phyloP scores from a whole-genome alignment of 2,888 invertebrate genomes.

The Zelleria hepariella region DNA sequence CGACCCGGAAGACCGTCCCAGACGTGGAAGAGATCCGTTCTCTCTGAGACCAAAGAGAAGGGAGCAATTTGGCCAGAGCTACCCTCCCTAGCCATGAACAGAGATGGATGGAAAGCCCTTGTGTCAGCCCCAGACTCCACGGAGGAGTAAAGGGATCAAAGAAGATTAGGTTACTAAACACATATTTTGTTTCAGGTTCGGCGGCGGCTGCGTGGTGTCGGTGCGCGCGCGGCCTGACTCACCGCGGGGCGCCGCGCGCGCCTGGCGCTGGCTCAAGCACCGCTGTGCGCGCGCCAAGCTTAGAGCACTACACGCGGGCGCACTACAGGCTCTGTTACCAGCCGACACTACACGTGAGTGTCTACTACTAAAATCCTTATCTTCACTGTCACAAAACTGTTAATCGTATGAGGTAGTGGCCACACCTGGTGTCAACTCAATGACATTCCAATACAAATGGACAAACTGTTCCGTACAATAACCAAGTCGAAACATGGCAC shows the following conservation, averaged over 20 bases:
- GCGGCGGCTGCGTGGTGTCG: slow-evolving; percentile 68
- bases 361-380: not conserved
- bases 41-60: no score
- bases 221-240: slow-evolving; percentile 34
- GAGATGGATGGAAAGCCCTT: no score
- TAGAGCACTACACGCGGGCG: slow-evolving; percentile 32
- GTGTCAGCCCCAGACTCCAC: no score
- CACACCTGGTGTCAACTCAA: no score
- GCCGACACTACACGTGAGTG: slow-evolving; percentile 12
- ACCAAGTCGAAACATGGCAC: no score
- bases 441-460: no score
- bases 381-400: not conserved
- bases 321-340: slow-evolving; percentile 48
- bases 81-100: no score
- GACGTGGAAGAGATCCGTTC: no score
- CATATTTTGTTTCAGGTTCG: slow-evolving; percentile 43
- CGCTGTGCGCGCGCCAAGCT: slow-evolving; percentile 46
- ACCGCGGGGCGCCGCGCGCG: slow-evolving; percentile 17
- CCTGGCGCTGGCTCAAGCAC: slow-evolving; percentile 33
- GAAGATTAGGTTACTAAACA: slow-evolving; percentile 19
- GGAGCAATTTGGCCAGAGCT: no score
- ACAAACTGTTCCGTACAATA: no score
- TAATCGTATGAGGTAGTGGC: not conserved
- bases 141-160: no score
- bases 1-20: no score